Evolutionary conservation across 2,888 invertebrate genomes (phyloP), one percentile per base, ranked within the genome.

Genomic region (Catocala nupta): DNA sequence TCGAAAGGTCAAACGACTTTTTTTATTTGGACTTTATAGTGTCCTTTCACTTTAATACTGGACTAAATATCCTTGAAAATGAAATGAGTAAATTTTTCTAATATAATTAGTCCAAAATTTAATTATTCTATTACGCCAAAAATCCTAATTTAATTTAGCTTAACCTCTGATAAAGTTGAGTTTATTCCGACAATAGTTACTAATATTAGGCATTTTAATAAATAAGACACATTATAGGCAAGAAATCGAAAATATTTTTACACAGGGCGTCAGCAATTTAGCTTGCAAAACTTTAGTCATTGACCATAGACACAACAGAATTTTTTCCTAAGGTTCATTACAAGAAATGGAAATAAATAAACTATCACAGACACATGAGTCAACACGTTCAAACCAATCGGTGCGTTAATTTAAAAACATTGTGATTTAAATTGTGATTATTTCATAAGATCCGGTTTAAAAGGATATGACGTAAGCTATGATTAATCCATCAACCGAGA

Each of bases 341-440:
- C 78, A 72, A 84, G 78, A 81, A 76, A 73, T 59, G 70, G 80
- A 80, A 90, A 91, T 91, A 92, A 93, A 91, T 90, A 90, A 86
- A 86, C 90, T 93, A 93, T 93, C 93, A 93, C 93, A 93, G 93
- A 92, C 89, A 89, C 87, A 90, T 88, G 91, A 92, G 91, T 90
- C 88, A 77, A 87, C 73, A 87, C 88, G 83, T 84, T 79, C 85
- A 84, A 90, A 89, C 83, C 87, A 89, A 89, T 87, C 82, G 81
- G 88, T 90, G 88, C 87, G 80, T 72, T 68, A 75, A 80, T 77
- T 80, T 80, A 78, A 76, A 53, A 71, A 81, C 75, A 79, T 80
- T 76, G 81, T 79, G 73, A 81, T 81, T 69, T 76, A 81, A 82
- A 82, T 82, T 85, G 84, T 86, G 86, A 81, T 77, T 82, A 81